phyloP scores from a whole-genome alignment of 64 coral and sea anemone genomes.

The Orbicella faveolata region DNA sequence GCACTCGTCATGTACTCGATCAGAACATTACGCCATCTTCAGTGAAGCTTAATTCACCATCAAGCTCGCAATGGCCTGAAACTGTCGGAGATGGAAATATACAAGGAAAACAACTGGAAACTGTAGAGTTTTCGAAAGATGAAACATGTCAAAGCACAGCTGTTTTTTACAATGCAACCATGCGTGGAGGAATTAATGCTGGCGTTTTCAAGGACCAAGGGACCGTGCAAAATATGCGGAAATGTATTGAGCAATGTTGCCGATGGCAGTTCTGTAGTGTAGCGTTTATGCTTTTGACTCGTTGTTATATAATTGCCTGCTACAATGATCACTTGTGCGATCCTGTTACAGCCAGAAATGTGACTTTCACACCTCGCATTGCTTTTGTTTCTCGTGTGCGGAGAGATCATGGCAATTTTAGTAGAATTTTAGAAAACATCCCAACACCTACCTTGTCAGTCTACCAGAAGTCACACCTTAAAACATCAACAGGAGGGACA shows the following conservation, averaged over 20 bases:
- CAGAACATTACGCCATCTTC: constrained; percentile 60
- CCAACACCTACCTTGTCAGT: background rate
- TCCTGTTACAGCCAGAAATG: constrained; percentile 63
- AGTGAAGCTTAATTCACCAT: background rate
- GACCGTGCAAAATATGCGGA: constrained; percentile 79
- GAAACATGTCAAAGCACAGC: constrained; percentile 28
- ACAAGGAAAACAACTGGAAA: background rate
- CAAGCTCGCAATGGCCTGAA: background rate
- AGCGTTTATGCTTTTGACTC: constrained; percentile 79
- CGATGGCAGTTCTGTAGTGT: constrained; percentile 86
- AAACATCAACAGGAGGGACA: background rate
- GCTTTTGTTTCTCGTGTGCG: constrained; percentile 69
- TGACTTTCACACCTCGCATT: constrained; percentile 71
- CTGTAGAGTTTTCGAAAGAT: background rate
- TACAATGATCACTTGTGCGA: constrained; percentile 57
- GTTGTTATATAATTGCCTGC: constrained; percentile 81
- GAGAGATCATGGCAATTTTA: constrained; percentile 46
- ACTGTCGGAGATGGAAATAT: background rate
- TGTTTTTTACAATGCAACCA: constrained; percentile 81
- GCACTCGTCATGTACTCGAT: constrained; percentile 23
- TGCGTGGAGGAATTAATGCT: constrained; percentile 80
- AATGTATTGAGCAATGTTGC: constrained; percentile 81
- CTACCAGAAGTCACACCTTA: background rate
- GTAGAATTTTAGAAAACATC: constrained; percentile 16
- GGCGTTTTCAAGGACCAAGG: constrained; percentile 84